Evolutionary conservation across 2,888 invertebrate genomes (phyloP).

Genomic region (Micropterix aruncella): DNA sequence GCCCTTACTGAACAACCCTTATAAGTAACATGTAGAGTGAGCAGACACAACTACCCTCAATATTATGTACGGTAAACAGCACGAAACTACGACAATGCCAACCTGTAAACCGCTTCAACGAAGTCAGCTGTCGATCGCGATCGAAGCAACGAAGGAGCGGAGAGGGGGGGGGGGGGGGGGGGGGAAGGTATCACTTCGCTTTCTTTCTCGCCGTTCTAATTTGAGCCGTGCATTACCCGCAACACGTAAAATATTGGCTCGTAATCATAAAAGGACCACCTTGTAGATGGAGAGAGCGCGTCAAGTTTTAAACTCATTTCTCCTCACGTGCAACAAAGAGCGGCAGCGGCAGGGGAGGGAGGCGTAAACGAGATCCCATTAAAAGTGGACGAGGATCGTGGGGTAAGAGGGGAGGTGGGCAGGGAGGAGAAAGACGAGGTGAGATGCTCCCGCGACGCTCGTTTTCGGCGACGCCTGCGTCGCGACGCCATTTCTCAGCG

Average conservation of each 20-base stretch:
- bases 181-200: background rate
- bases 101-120: too few species aligned
- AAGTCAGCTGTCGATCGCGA: background rate
- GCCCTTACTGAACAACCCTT: too few species aligned
- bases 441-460: background rate
- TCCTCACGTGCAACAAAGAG: background rate
- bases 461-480: background rate
- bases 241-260: background rate
- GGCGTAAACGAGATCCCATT: slow-evolving; percentile 15
- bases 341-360: background rate
- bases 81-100: too few species aligned
- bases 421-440: slow-evolving; percentile 19
- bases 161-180: background rate
- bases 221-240: background rate
- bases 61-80: too few species aligned
- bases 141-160: background rate
- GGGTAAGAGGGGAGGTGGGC: slow-evolving; percentile 18
- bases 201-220: background rate
- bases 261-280: background rate
- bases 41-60: too few species aligned
- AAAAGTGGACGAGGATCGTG: slow-evolving; percentile 10
- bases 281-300: too few species aligned
- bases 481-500: background rate
- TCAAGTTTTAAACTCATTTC: background rate
- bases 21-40: too few species aligned